Base-by-base conservation (phyloP, 2,113 vertebrate species). In the Cynocephalus volans region DNA sequence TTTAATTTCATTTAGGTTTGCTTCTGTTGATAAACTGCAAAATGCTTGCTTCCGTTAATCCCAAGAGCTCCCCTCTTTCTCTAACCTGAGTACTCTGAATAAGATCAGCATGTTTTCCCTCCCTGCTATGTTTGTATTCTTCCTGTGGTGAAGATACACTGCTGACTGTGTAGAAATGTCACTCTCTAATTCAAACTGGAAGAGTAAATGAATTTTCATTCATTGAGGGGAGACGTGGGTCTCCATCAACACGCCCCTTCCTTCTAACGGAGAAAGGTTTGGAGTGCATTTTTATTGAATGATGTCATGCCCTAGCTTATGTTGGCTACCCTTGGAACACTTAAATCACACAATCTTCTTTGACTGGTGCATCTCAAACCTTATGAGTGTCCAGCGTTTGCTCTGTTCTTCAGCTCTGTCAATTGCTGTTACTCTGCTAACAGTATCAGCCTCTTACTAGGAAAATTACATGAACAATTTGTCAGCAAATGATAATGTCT, bases 161-260 rank as follows among this genome's bases (percentile, higher is more conserved):
- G 5, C 50, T 76, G 72, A 26, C 8, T 93, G 18, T 6, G 48
- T 54, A 21, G 36, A 75, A 95, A 88, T 48, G 45, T 67, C n/a
- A 33, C 41, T 75, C 23, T 58, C 58, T 88, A 52, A 73, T 80
- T 72, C 19, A 82, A 0, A 90, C 26, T 6, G 54, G 54, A 95
- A 82, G 15, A 90, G 26, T 58, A 94, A 94, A 94, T 76, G 45
- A 89, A 86, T 92, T 90, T 87, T 48, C 41, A 41, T 15, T 83
- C 10, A 36, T 15, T 41, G 31, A 52, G 7, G 3, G 50, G 67
- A 87, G 79, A 31, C 6, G 28, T 79, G 12, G 45, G 6, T 92
- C 10, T 92, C 62, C 67, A 82, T 58, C 12, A 45, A 70, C 17
- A 72, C 58, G 56, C 24, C 11, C 13, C 14, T 84, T 76, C 23